Percentiles rank a stretch among this genome's conserved stretches.
Conservation (phyloP, 2,113 vertebrate species). For the Phylloscopus trochilus region DNA sequence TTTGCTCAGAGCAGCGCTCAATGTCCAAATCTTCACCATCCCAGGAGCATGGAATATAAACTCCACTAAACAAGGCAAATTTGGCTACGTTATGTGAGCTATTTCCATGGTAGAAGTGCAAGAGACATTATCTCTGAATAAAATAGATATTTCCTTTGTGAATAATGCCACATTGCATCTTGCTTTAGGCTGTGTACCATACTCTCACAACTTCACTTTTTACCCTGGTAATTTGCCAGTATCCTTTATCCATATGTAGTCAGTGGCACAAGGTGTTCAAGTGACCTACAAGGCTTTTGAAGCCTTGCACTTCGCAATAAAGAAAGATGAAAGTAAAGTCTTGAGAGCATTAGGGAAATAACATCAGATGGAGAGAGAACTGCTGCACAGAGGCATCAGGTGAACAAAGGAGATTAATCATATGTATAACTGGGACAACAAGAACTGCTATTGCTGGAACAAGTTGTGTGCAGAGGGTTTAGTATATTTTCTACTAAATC, state of each 20-base stretch:
- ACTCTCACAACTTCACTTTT: not conserved
- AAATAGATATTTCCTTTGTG: not conserved
- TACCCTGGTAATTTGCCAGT: not conserved
- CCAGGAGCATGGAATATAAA: not conserved
- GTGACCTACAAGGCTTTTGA: not conserved
- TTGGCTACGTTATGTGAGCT: not conserved
- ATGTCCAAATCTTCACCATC: not conserved
- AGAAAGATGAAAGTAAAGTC: not conserved
- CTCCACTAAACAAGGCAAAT: not conserved
- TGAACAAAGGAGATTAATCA: not conserved
- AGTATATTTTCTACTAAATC: not conserved
- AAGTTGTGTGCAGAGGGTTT: not conserved
- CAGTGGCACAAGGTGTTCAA: not conserved
- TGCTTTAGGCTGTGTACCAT: not conserved
- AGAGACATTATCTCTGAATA: not conserved
- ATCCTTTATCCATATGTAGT: not conserved
- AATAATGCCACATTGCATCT: not conserved
- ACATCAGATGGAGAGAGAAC: not conserved
- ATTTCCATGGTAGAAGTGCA: not conserved
- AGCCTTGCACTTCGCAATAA: not conserved
- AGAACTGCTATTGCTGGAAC: not conserved
- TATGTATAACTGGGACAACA: not conserved
- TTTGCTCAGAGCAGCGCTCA: not conserved
- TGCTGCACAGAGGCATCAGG: not conserved
- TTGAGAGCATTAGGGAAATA: not conserved